Evolutionary conservation across 2,113 vertebrate genomes (phyloP), one percentile per base, ranked within the genome.

Genomic region (Martes martes): DNA sequence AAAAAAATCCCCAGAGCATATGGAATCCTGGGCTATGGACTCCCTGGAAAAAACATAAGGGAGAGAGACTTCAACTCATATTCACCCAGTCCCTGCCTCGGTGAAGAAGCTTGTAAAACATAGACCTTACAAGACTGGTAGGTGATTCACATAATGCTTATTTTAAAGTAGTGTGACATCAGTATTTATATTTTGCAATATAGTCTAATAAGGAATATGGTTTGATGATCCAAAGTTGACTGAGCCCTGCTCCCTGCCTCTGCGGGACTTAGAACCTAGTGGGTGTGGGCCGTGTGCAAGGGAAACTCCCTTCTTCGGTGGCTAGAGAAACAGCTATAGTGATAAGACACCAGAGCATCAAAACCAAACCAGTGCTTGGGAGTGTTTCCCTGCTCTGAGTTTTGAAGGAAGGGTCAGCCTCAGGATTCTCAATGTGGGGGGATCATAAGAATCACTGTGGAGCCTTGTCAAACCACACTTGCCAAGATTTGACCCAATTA

Each of bases 381-480:
- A 55, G 15, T 52, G 3, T 7, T 33, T 0, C 21, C 67, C 19
- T 55, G 74, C 61, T 89, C 59, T n/a, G 14, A 42, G 10, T 31
- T 39, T 42, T 9, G 21, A 78, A 73, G 73, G 55, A 57, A 14
- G 33, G 10, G 6, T n/a, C 11, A 18, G 3, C 14, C 26, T 15
- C 9, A 15, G 18, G 19, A 7, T 6, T 19, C 65, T 31, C 15
- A 26, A 4, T 1, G 24, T 21, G 15, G 42, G 15, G 36, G 2
- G 23, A 63, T 7, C 14, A 16, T 39, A 1, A 3, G 4, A 10
- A 42, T 82, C 2, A 2, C 1, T 3, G 0, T 21, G 59, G 36
- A 83, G 19, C 14, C 21, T 24, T 50, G 21, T n/a, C 50, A 24
- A 24, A 10, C 6, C 13, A 81, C 28, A 33, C 42, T 28, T 21